Conservation (phyloP, 1,140 invertebrate genomes). For the Aphidius ervi region DNA sequence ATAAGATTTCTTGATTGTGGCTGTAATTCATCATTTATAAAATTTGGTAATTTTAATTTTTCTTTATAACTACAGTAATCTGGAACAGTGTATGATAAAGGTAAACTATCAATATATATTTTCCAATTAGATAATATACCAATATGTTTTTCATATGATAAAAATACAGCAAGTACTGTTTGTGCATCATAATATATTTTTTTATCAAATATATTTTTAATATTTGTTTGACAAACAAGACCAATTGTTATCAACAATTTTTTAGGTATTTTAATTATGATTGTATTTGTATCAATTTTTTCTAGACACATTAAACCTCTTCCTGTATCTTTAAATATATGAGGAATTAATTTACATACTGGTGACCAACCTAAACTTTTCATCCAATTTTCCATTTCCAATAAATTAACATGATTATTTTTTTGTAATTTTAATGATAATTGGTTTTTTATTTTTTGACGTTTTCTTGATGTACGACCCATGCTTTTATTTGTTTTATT, state of each 20-base stretch:
- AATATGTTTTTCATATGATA: conserved; percentile 56
- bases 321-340: conserved; percentile 55
- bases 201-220: conserved; percentile 50
- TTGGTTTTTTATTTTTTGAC: conserved; percentile 40
- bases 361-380: conserved; percentile 42
- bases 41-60: conserved; percentile 32
- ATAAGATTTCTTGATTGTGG: conserved; percentile 27
- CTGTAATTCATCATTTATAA: conserved; percentile 29
- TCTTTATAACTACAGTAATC: conserved; percentile 51
- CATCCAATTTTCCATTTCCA: conserved; percentile 53
- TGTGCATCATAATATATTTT: conserved; percentile 49
- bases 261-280: conserved; percentile 58
- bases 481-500: conserved; percentile 29
- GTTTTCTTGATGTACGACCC: conserved; percentile 53
- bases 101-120: conserved; percentile 60
- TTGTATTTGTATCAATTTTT: conserved; percentile 50
- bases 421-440: conserved; percentile 38
- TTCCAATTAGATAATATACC: conserved; percentile 43
- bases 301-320: conserved; percentile 59
- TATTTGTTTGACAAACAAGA: conserved; percentile 44
- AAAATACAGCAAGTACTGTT: conserved; percentile 59
- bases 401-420: conserved; percentile 41
- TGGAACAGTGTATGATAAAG: conserved; percentile 53
- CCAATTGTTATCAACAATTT: conserved; percentile 58
- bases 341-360: conserved; percentile 46